Evolutionary conservation across 2,797 vertebrate genomes (phyloP), one percentile per base, ranked within the genome.

Genomic region (Helarctos malayanus): DNA sequence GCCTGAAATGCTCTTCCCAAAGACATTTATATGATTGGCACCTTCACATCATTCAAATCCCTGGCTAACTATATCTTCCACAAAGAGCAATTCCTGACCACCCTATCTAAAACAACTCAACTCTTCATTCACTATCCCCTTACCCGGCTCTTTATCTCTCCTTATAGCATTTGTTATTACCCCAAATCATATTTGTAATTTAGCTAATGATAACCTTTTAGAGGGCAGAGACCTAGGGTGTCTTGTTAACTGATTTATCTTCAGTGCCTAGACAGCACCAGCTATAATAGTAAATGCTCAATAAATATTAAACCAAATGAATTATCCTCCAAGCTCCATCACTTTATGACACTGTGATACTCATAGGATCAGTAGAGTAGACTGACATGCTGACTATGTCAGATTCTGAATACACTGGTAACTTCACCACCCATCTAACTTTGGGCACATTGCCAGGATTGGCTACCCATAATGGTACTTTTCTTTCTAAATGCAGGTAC

Each of bases 241-340:
- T 32, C 61, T 91, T 76, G 1, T 91, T 96, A 81, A 85, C 21
- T 75, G 25, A 9, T 89, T 73, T 78, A n/a, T 65, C 41, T 91
- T 54, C 27, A 91, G 12, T 78, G 35, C 47, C 35, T 23, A 7
- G 2, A 27, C 12, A 94, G 15, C 32, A 9, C 35, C 16, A 88
- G 41, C 38, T 81, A 81, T 27, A 68, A 71, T 25, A 73, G 54
- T 52, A 93, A 95, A 56, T 76, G 12, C 38, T 88, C 35, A 86
- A 82, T 91, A 93, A 94, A 84, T 91, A 96, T 73, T 78, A 94
- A 88, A 78, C n/a, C 35, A 95, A 89, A 86, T 91, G 7, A 85
- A 93, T 79, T 35, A 82, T 94, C n/a, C 35, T 80, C 79, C 45
- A 49, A n/a, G 45, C 11, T 69, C 47, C 38, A 41, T 93, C 35